Evolutionary conservation across 2,888 invertebrate genomes (phyloP).

Genomic region (Elegia similella): DNA sequence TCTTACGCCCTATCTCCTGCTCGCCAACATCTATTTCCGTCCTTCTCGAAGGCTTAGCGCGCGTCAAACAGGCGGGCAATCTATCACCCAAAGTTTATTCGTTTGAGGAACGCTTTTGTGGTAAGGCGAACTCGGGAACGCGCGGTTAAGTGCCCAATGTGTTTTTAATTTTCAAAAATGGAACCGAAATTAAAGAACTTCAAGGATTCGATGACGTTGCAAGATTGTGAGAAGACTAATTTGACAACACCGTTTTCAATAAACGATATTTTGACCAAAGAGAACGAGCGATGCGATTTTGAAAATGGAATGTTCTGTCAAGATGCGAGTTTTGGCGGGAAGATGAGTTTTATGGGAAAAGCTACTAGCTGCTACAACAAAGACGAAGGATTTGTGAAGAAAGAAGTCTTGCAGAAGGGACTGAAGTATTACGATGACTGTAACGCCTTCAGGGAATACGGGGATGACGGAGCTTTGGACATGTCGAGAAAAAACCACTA

Average conservation of each 20-base stretch:
- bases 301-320: conserved; percentile 66
- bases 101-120: conserved; percentile 77
- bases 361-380: conserved; percentile 44
- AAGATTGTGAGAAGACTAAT: conserved; percentile 70
- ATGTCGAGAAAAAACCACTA: conserved; percentile 75
- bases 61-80: conserved; percentile 74
- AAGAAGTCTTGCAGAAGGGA: conserved; percentile 63
- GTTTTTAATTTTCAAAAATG: conserved; percentile 54
- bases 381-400: conserved; percentile 53
- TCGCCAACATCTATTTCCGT: conserved; percentile 35
- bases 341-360: conserved; percentile 59
- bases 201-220: conserved; percentile 55
- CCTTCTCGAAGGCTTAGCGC: conserved; percentile 69
- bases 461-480: conserved; percentile 70
- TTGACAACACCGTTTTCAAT: conserved; percentile 86
- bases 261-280: conserved; percentile 86
- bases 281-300: conserved; percentile 71
- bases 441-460: conserved; percentile 59
- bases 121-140: conserved; percentile 59
- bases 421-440: conserved; percentile 71
- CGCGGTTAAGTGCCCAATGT: conserved; percentile 56
- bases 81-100: conserved; percentile 78
- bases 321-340: conserved; percentile 59
- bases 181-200: conserved; percentile 68
- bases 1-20: conserved; percentile 31